phyloP scores from a whole-genome alignment of 1,140 invertebrate genomes.

The Sesamia nonagrioides region DNA sequence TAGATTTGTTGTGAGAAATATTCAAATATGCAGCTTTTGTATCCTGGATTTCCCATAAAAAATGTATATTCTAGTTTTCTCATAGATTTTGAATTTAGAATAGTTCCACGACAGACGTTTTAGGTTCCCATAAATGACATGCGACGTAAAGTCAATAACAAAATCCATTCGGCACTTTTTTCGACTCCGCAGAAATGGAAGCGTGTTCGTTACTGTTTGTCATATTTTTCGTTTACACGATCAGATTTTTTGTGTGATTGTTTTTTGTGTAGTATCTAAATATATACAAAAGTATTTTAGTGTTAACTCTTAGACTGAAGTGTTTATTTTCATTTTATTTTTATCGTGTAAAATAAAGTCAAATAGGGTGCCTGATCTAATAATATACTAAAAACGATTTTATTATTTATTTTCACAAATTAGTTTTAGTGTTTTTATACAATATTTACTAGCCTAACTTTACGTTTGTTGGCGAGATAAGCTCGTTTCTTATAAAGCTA shows the following conservation, averaged over 20 bases:
- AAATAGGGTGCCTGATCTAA: too few relatives aligned
- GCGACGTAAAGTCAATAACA: slow-evolving; percentile 44
- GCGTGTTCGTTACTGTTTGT: slow-evolving; percentile 38
- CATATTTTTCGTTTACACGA: slow-evolving; percentile 14
- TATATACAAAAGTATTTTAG: neutral
- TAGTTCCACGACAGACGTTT: neutral
- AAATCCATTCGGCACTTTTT: slow-evolving; percentile 42
- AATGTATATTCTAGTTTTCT: neutral
- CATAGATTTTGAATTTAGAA: neutral
- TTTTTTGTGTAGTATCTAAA: neutral
- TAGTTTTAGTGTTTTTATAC: too few relatives aligned
- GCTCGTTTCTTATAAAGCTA: too few relatives aligned
- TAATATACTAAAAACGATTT: too few relatives aligned
- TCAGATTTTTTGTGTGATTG: neutral
- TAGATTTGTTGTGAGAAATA: neutral
- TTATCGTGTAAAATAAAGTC: too few relatives aligned
- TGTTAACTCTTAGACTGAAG: neutral
- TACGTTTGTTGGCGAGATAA: too few relatives aligned
- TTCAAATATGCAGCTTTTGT: slow-evolving; percentile 10
- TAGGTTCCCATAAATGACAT: slow-evolving; percentile 34
- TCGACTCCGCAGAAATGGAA: slow-evolving; percentile 25
- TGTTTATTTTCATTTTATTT: neutral
- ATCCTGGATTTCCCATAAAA: neutral
- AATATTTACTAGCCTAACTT: too few relatives aligned
- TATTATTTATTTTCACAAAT: too few relatives aligned